Evolutionary conservation across 2,888 invertebrate genomes (phyloP), one percentile per base, ranked within the genome.

Genomic region (Drepana falcataria): DNA sequence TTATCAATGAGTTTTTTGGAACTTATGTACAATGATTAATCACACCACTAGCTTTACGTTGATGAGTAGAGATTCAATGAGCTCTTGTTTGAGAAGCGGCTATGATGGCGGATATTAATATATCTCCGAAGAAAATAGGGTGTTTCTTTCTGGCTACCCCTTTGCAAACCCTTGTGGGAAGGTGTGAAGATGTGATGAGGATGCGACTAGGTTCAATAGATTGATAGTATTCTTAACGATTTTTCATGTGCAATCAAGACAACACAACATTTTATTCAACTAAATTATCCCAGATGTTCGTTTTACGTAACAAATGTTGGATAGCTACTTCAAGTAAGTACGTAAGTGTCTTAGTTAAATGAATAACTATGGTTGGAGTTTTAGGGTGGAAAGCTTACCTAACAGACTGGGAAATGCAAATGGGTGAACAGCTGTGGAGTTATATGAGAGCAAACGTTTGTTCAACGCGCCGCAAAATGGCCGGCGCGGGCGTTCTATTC

Each of bases 371-470:
- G 44, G 9, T 9, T 44, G 9, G 6, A 44, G 2, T 44, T 4
- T 9, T 9, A 9, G 9, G 44, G 65, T 66, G 63, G 60, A 70
- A 66, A 62, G 69, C 68, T 75, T 71, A 75, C 62, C 64, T 66
- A 74, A 74, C 75, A 75, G 71, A 69, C 73, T 75, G 73, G 63
- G 65, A 78, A 77, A 84, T 83, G 81, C 77, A 83, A 83, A 85
- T 82, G 76, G 79, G 70, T 61, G 70, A 72, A 71, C 75, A 71
- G 76, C 78, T 77, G 73, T 64, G 68, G 73, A 67, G 71, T 70
- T 69, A 68, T 71, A 71, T 71, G 67, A 70, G 63, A 69, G 75
- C 71, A 76, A 80, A 79, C 73, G 76, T 75, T 81, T 74, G 74
- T 65, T 56, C 64, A 71, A 68, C 63, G 66, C 60, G 63, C 40